phyloP scores from a whole-genome alignment of 1,140 invertebrate species.

The Nasonia vitripennis region DNA sequence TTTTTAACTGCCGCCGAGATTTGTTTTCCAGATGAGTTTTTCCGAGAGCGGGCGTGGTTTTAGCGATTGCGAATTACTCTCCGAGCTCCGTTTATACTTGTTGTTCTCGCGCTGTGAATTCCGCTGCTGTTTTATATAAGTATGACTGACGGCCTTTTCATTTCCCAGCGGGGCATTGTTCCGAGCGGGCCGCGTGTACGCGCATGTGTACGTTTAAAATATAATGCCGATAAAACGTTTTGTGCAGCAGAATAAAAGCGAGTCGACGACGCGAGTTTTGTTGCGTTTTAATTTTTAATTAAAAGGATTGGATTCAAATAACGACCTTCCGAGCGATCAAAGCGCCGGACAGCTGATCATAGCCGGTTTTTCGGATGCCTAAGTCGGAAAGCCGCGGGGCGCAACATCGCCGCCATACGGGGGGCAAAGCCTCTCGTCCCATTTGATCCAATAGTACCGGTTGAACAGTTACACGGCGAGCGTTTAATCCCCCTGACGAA shows the following conservation, averaged over 20 bases:
- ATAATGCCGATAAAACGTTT: neutral
- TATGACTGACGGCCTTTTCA: neutral
- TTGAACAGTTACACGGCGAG: neutral
- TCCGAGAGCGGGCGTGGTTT: neutral
- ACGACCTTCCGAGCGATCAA: too few species aligned
- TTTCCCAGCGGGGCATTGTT: neutral
- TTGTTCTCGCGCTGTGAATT: neutral
- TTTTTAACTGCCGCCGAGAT: too few species aligned
- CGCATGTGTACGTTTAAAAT: neutral
- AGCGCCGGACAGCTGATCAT: too few species aligned
- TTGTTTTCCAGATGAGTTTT: neutral
- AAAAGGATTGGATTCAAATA: too few species aligned
- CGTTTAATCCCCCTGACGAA: neutral
- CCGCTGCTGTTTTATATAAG: neutral
- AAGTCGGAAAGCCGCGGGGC: neutral
- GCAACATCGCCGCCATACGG: too few species aligned
- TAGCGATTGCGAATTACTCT: neutral
- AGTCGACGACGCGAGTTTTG: too few species aligned
- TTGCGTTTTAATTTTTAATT: too few species aligned
- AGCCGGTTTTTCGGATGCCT: neutral
- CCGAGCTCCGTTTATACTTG: too few species aligned
- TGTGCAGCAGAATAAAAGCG: too few species aligned
- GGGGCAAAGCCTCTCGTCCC: neutral
- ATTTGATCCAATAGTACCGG: neutral
- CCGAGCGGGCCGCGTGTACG: neutral